A percentile compares a stretch with the other conserved stretches of the same genome.
phyloP scores from a whole-genome alignment of 2,113 vertebrate genomes.

The Eurystomus gularis region DNA sequence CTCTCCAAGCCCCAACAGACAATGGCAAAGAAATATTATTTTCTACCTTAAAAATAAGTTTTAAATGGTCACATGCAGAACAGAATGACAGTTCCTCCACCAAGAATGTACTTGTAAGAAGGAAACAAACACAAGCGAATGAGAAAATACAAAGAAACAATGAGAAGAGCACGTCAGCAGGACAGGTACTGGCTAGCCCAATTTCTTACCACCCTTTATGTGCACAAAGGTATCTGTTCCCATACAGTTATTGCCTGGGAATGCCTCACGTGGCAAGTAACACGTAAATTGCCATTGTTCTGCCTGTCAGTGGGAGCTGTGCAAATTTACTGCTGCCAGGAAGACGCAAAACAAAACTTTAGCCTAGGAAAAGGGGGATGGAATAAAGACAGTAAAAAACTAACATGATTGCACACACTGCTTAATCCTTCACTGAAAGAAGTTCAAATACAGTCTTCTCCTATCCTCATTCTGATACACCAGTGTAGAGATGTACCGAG shows the following conservation, averaged over 20 bases:
- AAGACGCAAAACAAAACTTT: background rate
- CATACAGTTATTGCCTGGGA: constrained; percentile 34
- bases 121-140: background rate
- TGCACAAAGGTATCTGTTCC: background rate
- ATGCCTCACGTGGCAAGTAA: background rate
- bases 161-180: background rate
- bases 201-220: background rate
- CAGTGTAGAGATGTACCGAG: background rate
- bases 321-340: background rate
- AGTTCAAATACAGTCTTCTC: background rate
- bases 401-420: background rate
- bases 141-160: background rate
- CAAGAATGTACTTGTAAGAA: background rate
- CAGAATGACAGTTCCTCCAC: background rate
- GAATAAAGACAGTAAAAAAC: background rate
- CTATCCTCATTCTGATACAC: background rate
- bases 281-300: background rate
- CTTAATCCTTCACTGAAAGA: background rate
- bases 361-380: background rate
- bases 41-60: background rate
- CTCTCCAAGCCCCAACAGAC: background rate
- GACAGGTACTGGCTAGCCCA: constrained; percentile 24
- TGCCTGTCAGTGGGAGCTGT: background rate
- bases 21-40: background rate
- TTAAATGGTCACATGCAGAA: background rate